Conservation (phyloP, 2,113 vertebrate species). For the Chamaetylas fuelleborni region DNA sequence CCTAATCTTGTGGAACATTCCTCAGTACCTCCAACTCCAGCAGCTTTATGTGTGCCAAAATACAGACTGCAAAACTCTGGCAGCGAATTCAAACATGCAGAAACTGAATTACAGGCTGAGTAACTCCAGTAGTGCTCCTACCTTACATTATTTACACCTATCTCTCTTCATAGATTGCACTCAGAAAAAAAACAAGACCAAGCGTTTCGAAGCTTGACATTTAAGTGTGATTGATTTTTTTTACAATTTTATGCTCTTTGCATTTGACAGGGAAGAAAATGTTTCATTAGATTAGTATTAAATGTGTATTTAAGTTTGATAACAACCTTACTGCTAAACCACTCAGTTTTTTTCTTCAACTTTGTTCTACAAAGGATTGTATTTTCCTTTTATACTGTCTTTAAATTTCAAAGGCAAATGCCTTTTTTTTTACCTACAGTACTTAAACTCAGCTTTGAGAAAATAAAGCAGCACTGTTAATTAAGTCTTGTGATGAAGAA, state of each 20-base stretch:
- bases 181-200: background rate
- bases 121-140: background rate
- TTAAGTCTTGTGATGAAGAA: background rate
- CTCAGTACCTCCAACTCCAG: background rate
- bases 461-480: background rate
- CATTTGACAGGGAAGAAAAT: background rate
- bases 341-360: background rate
- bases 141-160: background rate
- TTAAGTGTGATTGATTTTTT: background rate
- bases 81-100: background rate
- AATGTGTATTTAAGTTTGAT: background rate
- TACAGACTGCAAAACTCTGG: background rate
- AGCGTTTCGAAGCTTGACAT: background rate
- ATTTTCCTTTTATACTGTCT: background rate
- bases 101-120: background rate
- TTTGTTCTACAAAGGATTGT: background rate
- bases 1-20: constrained; percentile 1
- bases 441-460: background rate
- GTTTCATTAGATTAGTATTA: background rate
- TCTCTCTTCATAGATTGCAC: background rate
- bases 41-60: background rate
- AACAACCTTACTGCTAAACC: background rate
- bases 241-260: background rate
- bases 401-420: background rate
- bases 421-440: background rate